phyloP scores from a whole-genome alignment of 2,797 vertebrate species.

The Sphenopsis melanotis region DNA sequence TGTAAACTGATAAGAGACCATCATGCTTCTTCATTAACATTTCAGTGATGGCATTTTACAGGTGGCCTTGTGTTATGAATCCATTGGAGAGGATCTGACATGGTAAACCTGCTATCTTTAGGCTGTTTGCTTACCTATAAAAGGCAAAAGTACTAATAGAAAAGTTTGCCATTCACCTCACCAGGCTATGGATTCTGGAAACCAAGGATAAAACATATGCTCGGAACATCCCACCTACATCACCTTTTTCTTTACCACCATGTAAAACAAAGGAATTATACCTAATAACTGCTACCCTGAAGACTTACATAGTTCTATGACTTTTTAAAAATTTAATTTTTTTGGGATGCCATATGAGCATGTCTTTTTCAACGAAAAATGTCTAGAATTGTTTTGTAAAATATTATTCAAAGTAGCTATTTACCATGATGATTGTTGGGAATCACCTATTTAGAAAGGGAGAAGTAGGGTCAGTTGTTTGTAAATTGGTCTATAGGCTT shows the following conservation, averaged over 20 bases:
- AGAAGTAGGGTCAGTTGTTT: background rate
- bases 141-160: background rate
- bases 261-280: background rate
- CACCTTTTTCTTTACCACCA: background rate
- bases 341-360: background rate
- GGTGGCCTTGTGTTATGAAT: background rate
- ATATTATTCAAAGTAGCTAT: background rate
- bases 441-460: background rate
- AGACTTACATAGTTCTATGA: background rate
- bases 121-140: background rate
- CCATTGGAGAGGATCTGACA: background rate
- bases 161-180: background rate
- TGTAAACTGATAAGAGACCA: background rate
- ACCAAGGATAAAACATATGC: background rate
- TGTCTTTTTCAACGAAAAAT: background rate
- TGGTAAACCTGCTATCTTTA: background rate
- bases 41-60: background rate
- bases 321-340: background rate
- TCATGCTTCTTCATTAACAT: background rate
- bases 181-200: background rate
- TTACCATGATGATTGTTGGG: background rate
- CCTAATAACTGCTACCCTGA: background rate
- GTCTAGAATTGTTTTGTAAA: background rate
- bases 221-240: rapidly evolving
- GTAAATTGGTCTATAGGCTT: background rate